These are phyloP conservation scores for Brachionus paranguensis DNA, from an alignment of 1,140 invertebrate genomes.

Conservation along the genomic window DNA sequence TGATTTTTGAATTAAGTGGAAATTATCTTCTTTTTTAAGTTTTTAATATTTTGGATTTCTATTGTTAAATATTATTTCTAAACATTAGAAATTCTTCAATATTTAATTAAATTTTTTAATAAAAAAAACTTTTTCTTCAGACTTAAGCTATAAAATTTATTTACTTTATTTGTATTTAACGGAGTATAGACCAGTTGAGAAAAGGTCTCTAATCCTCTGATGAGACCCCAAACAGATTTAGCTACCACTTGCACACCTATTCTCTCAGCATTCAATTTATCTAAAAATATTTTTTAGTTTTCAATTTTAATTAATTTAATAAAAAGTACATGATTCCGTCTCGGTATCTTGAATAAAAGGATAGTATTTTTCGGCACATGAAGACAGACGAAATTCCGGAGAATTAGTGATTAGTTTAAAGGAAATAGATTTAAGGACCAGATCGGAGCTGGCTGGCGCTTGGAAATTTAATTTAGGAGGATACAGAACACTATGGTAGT, in stretches of 20 bases:
- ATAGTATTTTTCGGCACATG: neutral
- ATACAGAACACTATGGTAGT: conserved; percentile 7
- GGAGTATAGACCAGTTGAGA: conserved; percentile 36
- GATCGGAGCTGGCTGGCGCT: neutral
- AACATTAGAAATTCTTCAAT: neutral
- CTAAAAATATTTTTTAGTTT: neutral
- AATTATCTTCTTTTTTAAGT: neutral
- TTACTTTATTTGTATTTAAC: conserved; percentile 12
- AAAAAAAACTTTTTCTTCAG: neutral
- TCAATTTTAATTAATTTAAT: neutral
- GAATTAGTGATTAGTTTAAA: neutral
- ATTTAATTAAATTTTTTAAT: neutral
- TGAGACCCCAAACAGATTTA: conserved; percentile 18
- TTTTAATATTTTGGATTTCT: no score
- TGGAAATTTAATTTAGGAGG: neutral
- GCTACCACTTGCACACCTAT: neutral
- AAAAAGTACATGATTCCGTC: conserved; percentile 8
- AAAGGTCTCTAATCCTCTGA: conserved; percentile 38
- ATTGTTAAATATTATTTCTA: no score
- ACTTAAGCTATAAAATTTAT: neutral
- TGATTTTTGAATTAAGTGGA: neutral
- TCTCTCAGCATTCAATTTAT: neutral
- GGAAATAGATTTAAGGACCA: neutral
- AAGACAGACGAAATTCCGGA: neutral
- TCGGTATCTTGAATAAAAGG: conserved; percentile 14